These are phyloP conservation scores for Chitala chitala DNA, from an alignment of 2,113 vertebrate species.

Conservation along the genomic window DNA sequence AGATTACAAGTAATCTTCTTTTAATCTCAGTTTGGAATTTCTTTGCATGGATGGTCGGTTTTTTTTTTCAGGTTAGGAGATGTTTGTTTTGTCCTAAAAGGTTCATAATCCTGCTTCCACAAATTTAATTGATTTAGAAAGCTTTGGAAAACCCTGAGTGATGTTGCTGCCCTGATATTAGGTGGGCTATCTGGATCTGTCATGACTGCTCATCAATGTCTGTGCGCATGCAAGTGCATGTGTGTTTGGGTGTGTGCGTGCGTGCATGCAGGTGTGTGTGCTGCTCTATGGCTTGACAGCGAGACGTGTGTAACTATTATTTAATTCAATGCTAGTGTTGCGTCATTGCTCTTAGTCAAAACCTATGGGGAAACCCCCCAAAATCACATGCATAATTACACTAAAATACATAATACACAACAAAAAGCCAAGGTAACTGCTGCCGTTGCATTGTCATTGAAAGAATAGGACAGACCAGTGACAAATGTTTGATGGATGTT, in stretches of 20 bases:
- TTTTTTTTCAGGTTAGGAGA: constrained; percentile 33
- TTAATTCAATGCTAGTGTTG: too few species aligned
- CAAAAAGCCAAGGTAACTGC: too few species aligned
- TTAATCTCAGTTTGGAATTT: constrained; percentile 52
- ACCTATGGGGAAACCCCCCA: too few species aligned
- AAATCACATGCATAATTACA: too few species aligned
- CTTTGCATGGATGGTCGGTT: constrained; percentile 18
- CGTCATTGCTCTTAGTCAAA: too few species aligned
- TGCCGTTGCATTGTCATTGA: too few species aligned
- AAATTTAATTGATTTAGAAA: constrained; percentile 39
- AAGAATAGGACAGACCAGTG: too few species aligned
- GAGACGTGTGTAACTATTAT: too few species aligned
- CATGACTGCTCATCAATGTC: neutral
- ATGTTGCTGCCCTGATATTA: neutral
- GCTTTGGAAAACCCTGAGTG: constrained; percentile 27
- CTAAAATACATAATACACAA: too few species aligned
- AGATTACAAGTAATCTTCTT: constrained; percentile 60
- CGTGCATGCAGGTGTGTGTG: neutral
- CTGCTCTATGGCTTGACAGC: neutral
- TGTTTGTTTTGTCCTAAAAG: constrained; percentile 46
- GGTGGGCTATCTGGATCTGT: too few species aligned
- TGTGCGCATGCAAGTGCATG: neutral
- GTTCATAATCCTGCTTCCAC: constrained; percentile 38
- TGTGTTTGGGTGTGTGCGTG: neutral
- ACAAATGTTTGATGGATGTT: too few species aligned